Base-by-base conservation (phyloP, 2,113 vertebrate species). In the Neotoma lepida region DNA sequence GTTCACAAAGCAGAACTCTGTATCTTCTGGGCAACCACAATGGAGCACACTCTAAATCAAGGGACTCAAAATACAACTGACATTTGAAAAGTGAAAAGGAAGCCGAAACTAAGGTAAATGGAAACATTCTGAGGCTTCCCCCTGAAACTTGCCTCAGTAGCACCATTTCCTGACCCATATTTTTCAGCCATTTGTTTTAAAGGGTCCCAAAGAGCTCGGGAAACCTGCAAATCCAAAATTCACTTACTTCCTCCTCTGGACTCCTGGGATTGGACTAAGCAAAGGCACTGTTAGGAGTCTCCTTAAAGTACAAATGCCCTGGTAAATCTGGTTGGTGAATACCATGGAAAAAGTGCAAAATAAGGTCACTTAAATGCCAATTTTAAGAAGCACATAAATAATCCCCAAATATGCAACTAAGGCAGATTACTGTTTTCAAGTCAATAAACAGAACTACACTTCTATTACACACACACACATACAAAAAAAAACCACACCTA, bases 151-250 rank as follows among this genome's bases (percentile, higher is more conserved):
- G 70, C 63, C 77, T 91, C 94, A 76, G 61, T 51, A 89, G 80
- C 17, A 84, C 86, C 95, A 73, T 97, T 97, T 91, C 91, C 85
- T 76, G 5, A 26, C 54, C 88, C 49, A 64, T 71, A 46, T 95
- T 97, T 88, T 80, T 87, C 93, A 94, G 77, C 97, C 93, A 96
- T 95, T 97, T 97, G 96, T 96, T 98, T 61, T 92, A 96, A 94
- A 63, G 91, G 92, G 84, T 88, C 39, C 90, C 94, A 87, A 95
- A 33, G 89, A 93, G 0, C 81, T 56, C 24, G 78, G 49, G 39
- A 93, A 86, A 89, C 26, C 4, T 89, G 26, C 20, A 92, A 85
- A 81, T 74, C 30, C 66, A 93, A 90, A n/a, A n/a, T 90, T 92
- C 44, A 92, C 39, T 94, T 87, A 94, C 87, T 86, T 96, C 92